These are phyloP conservation scores for Cochlearius cochlearius DNA, from an alignment of 2,113 vertebrate genomes.

Conservation along the genomic window DNA sequence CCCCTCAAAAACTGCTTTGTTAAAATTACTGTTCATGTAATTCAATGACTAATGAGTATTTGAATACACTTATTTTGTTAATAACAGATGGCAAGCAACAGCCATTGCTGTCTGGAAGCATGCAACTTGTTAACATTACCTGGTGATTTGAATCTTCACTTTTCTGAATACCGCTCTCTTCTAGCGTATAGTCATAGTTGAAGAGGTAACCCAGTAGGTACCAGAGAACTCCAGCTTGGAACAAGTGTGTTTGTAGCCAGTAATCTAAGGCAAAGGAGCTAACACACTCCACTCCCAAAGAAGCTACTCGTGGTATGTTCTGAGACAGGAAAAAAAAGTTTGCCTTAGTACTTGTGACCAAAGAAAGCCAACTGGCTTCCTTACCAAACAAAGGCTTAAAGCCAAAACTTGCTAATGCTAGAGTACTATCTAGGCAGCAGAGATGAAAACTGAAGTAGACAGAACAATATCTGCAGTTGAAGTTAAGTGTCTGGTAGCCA, in stretches of 20 bases:
- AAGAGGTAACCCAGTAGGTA: slow-evolving; percentile 92
- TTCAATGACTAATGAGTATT: neutral
- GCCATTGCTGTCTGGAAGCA: neutral
- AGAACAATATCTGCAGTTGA: neutral
- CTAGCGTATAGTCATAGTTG: slow-evolving; percentile 95
- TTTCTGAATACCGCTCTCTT: slow-evolving; percentile 95
- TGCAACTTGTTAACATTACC: slow-evolving; percentile 57
- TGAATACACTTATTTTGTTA: neutral
- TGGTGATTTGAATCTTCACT: slow-evolving; percentile 96
- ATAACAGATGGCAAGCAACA: neutral
- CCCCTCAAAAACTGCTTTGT: neutral
- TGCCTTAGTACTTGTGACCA: neutral
- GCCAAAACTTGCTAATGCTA: neutral
- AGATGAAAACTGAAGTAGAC: neutral
- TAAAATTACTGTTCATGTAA: neutral
- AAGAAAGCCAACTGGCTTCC: neutral
- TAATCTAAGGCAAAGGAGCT: slow-evolving; percentile 96
- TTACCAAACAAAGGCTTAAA: neutral
- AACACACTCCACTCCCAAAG: slow-evolving; percentile 90
- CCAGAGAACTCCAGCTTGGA: slow-evolving; percentile 95
- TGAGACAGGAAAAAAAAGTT: slow-evolving; percentile 9
- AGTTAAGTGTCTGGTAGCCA: neutral
- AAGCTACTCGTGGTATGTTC: slow-evolving; percentile 87
- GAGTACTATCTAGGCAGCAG: neutral
- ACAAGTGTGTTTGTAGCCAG: slow-evolving; percentile 95